These are phyloP conservation scores for Pemphigus obesinymphae DNA, from an alignment of 1,140 invertebrate genomes.

Conservation along the genomic window DNA sequence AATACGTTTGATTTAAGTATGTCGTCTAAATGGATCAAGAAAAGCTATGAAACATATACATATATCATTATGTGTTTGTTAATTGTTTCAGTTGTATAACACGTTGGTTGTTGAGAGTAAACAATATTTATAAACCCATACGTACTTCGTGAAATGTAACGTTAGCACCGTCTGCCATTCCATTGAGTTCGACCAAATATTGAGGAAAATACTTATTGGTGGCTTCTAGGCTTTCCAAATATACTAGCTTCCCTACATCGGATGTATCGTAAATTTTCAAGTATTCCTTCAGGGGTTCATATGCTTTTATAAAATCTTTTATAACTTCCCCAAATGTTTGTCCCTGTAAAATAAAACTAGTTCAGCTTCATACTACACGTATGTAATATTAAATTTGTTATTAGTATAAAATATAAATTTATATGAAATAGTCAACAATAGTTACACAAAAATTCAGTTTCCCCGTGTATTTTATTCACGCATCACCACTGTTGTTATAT, in stretches of 20 bases:
- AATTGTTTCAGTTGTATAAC: too few relatives aligned
- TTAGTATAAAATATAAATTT: too few relatives aligned
- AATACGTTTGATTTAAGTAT: not conserved
- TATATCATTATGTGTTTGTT: too few relatives aligned
- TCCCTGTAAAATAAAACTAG: not conserved
- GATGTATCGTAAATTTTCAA: conserved; percentile 55
- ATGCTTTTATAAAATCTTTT: not conserved
- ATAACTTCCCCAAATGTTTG: not conserved
- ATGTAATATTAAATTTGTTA: too few relatives aligned
- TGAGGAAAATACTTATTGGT: conserved; percentile 70
- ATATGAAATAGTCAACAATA: too few relatives aligned
- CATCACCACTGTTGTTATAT: not conserved
- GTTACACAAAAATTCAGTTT: not conserved
- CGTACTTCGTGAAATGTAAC: conserved; percentile 74
- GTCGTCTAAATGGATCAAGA: not conserved
- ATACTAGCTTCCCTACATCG: conserved; percentile 60
- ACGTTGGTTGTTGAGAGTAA: too few relatives aligned
- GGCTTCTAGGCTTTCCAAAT: conserved; percentile 65
- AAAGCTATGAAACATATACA: not conserved
- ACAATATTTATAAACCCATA: too few relatives aligned
- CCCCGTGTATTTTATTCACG: too few relatives aligned
- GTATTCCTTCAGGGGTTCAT: conserved; percentile 61
- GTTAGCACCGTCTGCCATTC: conserved; percentile 73
- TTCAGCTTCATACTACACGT: not conserved
- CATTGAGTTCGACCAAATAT: conserved; percentile 76